Conservation (phyloP, 2,113 vertebrate species). For the Todiramphus saurophagus region DNA sequence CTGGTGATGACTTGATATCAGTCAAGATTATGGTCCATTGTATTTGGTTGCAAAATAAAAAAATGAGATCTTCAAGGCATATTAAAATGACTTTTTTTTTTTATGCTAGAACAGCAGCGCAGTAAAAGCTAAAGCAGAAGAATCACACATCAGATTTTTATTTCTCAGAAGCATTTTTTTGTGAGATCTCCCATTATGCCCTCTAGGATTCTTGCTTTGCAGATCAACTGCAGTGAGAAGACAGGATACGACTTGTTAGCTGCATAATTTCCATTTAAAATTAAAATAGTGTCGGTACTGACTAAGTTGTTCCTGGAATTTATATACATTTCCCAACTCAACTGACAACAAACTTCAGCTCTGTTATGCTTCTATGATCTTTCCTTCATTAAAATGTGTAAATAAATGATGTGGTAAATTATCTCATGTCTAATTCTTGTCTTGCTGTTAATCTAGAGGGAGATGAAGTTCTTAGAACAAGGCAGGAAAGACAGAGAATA, state of each 20-base stretch:
- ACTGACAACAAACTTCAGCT: constrained; percentile 38
- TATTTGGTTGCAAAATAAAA: not conserved
- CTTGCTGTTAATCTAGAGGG: constrained; percentile 57
- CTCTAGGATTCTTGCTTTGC: constrained; percentile 15
- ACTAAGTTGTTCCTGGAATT: constrained; percentile 40
- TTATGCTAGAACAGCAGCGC: not conserved
- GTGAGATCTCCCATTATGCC: not conserved
- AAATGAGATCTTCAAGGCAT: not conserved
- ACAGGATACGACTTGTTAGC: constrained; percentile 34
- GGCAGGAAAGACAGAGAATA: constrained; percentile 47
- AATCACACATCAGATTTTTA: not conserved
- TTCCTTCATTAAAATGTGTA: constrained; percentile 55
- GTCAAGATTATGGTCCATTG: not conserved
- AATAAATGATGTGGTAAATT: constrained; percentile 67
- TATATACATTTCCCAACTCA: constrained; percentile 9
- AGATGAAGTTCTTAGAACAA: constrained; percentile 38
- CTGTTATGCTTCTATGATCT: constrained; percentile 33
- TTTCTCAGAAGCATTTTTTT: not conserved
- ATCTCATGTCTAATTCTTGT: constrained; percentile 55
- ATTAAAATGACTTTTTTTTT: not conserved
- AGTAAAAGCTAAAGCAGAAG: not conserved
- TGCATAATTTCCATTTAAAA: constrained; percentile 61
- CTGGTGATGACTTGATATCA: not conserved
- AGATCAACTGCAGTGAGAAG: constrained; percentile 14
- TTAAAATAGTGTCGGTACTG: constrained; percentile 1